phyloP scores from a whole-genome alignment of 2,888 invertebrate species.

The Adineta ricciae region DNA sequence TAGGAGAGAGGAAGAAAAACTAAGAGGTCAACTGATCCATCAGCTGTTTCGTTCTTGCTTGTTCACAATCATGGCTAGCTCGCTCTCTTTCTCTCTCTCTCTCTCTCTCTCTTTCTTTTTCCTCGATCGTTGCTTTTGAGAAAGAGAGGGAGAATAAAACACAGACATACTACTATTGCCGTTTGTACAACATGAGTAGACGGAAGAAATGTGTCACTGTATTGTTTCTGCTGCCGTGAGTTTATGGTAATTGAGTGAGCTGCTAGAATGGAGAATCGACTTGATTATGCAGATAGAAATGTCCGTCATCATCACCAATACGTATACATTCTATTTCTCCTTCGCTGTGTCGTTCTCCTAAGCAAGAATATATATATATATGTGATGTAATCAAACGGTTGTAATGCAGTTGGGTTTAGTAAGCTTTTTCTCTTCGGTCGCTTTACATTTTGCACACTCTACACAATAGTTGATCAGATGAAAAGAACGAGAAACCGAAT shows the following conservation, averaged over 20 bases:
- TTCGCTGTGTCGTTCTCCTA: neutral
- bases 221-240: neutral
- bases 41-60: neutral
- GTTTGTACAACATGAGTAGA: neutral
- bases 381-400: neutral
- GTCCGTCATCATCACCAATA: neutral
- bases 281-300: slow-evolving; percentile 5
- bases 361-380: neutral
- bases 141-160: neutral
- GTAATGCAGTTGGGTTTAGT: neutral
- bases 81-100: neutral
- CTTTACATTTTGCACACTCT: neutral
- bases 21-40: neutral
- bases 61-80: neutral
- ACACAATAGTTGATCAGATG: neutral
- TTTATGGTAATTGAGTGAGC: neutral
- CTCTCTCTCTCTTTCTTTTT: neutral
- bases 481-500: neutral
- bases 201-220: neutral
- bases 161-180: neutral
- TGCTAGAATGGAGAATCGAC: neutral
- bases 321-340: neutral
- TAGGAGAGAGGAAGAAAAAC: neutral
- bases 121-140: neutral
- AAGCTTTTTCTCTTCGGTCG: neutral